phyloP scores from a whole-genome alignment of 1,140 invertebrate species.

The Saxidomus purpurata region DNA sequence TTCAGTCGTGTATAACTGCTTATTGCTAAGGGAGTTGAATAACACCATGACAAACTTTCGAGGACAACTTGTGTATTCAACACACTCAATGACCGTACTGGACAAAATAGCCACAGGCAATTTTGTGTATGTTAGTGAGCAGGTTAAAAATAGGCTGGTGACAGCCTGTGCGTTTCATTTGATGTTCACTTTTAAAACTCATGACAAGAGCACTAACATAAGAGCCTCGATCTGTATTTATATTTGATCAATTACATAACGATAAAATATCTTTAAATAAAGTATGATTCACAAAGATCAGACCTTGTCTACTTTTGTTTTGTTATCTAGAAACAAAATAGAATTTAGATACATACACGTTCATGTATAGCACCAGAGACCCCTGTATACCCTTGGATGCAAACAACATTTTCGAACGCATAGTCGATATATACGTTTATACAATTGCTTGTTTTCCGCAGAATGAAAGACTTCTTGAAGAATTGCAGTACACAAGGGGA shows the following conservation, averaged over 20 bases:
- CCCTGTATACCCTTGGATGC: no score
- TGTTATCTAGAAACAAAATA: no score
- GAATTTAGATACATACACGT: no score
- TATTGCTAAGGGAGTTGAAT: neutral
- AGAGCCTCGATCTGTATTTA: no score
- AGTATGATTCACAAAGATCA: no score
- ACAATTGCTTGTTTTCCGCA: slow-evolving; percentile 39
- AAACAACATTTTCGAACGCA: no score
- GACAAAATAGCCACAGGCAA: neutral
- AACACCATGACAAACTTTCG: neutral
- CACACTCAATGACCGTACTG: neutral
- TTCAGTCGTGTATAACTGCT: neutral
- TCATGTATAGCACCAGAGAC: no score
- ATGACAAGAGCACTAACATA: no score
- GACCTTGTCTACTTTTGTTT: no score
- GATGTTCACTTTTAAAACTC: neutral
- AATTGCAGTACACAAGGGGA: slow-evolving; percentile 92
- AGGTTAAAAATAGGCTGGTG: neutral
- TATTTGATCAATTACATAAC: no score
- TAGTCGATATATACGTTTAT: no score
- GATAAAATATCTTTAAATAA: no score
- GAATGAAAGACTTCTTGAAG: slow-evolving; percentile 94
- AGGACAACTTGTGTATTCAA: neutral
- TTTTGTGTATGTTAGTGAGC: neutral
- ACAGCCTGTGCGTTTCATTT: neutral